A percentile compares a stretch with the other conserved stretches of the same genome.
Evolutionary conservation across 2,797 vertebrate genomes (phyloP).

Genomic region (Hephaestus fuliginosus): DNA sequence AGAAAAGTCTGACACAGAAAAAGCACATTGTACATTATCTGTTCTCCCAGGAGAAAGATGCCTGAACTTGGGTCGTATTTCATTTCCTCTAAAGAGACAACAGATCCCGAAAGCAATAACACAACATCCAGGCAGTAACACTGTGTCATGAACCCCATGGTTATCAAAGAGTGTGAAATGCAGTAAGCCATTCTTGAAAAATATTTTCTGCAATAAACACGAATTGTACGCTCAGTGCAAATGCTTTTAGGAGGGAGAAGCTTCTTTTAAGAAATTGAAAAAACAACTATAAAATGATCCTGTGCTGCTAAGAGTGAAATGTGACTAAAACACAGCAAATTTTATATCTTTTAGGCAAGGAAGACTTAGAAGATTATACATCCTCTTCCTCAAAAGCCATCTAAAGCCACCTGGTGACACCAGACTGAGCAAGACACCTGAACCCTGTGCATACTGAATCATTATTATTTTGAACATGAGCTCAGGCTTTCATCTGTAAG

Average conservation of each 20-base stretch:
- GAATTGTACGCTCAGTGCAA: neutral
- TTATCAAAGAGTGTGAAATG: constrained; percentile 5
- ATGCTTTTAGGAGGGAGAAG: neutral
- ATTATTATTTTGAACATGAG: neutral
- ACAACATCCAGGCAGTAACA: neutral
- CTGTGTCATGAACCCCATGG: neutral
- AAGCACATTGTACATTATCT: neutral
- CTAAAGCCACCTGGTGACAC: neutral
- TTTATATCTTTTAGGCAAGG: neutral
- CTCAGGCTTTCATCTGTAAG: neutral
- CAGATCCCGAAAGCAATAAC: neutral
- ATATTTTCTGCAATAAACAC: neutral
- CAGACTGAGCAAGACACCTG: neutral
- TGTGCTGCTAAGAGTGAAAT: neutral
- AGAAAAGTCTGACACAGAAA: neutral
- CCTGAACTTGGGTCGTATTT: neutral
- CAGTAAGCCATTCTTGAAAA: neutral
- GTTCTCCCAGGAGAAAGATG: neutral
- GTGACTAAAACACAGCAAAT: neutral
- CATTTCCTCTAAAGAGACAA: neutral
- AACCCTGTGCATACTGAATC: neutral
- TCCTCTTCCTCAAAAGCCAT: neutral
- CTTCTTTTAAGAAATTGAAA: neutral
- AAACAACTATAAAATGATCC: neutral
- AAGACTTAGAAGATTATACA: neutral